Evolutionary conservation across 2,888 invertebrate genomes (phyloP).

Genomic region (Serripes groenlandicus): DNA sequence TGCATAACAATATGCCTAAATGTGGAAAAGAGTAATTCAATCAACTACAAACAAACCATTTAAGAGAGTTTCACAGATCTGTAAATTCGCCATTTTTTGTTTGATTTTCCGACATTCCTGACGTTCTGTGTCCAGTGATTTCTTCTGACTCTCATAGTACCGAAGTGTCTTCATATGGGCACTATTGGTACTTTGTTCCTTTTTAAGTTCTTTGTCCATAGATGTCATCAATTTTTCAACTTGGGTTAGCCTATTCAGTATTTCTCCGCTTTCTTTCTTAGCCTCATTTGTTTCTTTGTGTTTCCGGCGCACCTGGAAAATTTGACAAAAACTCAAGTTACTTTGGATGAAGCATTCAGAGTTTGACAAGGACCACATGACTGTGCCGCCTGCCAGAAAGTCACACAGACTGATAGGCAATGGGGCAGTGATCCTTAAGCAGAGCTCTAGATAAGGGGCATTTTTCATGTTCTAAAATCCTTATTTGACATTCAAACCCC

Average conservation of each 20-base stretch:
- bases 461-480: no score
- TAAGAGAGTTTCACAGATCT: constrained; percentile 77
- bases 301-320: constrained; percentile 57
- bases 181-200: constrained; percentile 69
- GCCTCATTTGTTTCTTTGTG: constrained; percentile 66
- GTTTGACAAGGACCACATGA: no score
- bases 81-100: constrained; percentile 74
- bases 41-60: constrained; percentile 77
- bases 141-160: constrained; percentile 74
- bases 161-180: constrained; percentile 71
- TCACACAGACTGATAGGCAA: no score
- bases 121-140: constrained; percentile 69
- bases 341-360: no score
- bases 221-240: constrained; percentile 51
- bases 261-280: constrained; percentile 51
- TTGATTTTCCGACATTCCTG: constrained; percentile 74
- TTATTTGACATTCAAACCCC: no score
- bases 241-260: constrained; percentile 56
- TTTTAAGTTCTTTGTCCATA: constrained; percentile 57
- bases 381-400: no score
- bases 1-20: no score
- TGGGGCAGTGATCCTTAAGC: no score
- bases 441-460: no score
- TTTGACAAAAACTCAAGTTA: no score
- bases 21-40: no score